Conservation (phyloP, 1,140 invertebrate genomes). For the Lepidostoma basale region DNA sequence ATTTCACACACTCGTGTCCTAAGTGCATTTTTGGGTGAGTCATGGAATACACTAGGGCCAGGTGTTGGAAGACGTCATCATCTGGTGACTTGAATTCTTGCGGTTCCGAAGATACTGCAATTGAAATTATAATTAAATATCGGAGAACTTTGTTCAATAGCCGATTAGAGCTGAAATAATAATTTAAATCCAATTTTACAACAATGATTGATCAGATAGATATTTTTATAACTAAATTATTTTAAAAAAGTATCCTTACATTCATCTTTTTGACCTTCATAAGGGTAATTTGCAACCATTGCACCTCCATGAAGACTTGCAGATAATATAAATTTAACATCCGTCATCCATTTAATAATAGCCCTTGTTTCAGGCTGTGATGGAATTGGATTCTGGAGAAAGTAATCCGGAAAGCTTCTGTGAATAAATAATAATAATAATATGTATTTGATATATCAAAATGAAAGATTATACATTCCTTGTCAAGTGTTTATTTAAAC, state of each 20-base stretch:
- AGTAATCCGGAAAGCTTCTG: conserved; percentile 58
- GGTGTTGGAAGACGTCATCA: conserved; percentile 69
- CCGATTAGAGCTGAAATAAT: neutral
- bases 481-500: too few species aligned
- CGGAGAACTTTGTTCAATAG: neutral
- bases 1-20: conserved; percentile 56
- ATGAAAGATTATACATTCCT: too few species aligned
- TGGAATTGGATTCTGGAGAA: conserved; percentile 44
- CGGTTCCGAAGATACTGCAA: neutral
- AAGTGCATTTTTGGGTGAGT: conserved; percentile 61
- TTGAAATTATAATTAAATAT: neutral
- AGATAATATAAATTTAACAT: conserved; percentile 61
- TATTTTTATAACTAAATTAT: neutral
- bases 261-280: conserved; percentile 61
- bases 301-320: conserved; percentile 65
- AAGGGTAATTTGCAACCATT: conserved; percentile 64
- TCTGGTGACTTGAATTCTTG: conserved; percentile 62
- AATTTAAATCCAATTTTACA: neutral
- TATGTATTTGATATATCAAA: too few species aligned
- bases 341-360: conserved; percentile 55
- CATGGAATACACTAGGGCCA: conserved; percentile 68
- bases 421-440: neutral
- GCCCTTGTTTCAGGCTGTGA: conserved; percentile 56
- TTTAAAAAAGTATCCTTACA: conserved; percentile 45
- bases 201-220: conserved; percentile 3